Conservation (phyloP, 2,113 vertebrate genomes). For the Callaeas wilsoni region DNA sequence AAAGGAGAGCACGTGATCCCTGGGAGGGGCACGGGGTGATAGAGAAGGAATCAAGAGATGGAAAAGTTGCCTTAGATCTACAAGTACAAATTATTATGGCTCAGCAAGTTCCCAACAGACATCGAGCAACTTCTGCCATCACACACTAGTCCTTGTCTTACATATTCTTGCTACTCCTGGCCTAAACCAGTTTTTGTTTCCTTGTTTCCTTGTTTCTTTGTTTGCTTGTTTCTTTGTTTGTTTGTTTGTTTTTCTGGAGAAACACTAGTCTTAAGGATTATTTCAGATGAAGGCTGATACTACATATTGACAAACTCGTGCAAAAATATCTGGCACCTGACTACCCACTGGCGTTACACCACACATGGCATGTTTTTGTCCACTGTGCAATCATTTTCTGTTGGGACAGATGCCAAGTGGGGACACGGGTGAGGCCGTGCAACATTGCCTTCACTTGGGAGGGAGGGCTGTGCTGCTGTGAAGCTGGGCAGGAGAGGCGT, state of each 20-base stretch:
- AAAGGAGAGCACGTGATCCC: background rate
- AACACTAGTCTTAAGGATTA: background rate
- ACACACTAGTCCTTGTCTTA: background rate
- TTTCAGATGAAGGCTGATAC: background rate
- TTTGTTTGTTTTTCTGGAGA: background rate
- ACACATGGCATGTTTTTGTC: background rate
- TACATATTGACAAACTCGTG: background rate
- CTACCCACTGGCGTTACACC: background rate
- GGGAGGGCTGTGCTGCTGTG: background rate
- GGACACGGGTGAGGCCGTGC: background rate
- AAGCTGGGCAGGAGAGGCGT: rapidly evolving
- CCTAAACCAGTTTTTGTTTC: background rate
- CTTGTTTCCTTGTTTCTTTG: background rate
- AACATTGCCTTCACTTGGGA: rapidly evolving
- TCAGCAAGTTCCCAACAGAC: background rate
- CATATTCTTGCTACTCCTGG: background rate
- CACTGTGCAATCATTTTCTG: background rate
- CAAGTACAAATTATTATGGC: background rate
- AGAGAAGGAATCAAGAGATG: background rate
- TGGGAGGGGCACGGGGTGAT: background rate
- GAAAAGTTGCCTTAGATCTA: background rate
- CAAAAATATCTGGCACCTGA: background rate
- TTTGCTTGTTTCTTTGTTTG: background rate
- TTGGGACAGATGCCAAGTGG: background rate
- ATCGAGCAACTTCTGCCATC: background rate